A percentile compares a stretch with the other conserved stretches of the same genome.
Evolutionary conservation across 1,140 invertebrate species (phyloP).

Genomic region (Microplitis mediator): DNA sequence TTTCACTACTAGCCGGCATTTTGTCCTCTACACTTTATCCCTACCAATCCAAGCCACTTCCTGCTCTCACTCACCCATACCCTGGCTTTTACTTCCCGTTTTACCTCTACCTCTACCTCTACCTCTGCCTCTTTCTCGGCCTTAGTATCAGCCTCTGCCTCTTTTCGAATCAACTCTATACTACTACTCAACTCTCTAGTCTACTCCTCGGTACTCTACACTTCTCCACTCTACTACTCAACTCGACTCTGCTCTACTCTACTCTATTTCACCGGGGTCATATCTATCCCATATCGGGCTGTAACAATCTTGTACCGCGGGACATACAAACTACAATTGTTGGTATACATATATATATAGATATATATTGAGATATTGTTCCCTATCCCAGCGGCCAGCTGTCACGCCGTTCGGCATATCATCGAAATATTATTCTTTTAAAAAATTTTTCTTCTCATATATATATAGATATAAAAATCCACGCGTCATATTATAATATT

Average conservation of each 20-base stretch:
- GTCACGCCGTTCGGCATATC: constrained; percentile 57
- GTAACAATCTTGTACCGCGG: constrained; percentile 58
- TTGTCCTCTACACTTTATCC: neutral
- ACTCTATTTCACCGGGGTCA: neutral
- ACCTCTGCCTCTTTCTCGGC: no score
- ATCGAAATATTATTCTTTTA: constrained; percentile 53
- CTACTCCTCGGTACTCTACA: no score
- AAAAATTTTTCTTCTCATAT: constrained; percentile 48
- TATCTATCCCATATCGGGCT: constrained; percentile 35
- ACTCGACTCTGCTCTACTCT: no score
- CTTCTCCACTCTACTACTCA: no score
- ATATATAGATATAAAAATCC: no score
- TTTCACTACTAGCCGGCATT: constrained; percentile 51
- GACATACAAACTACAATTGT: constrained; percentile 29
- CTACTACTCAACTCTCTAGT: no score
- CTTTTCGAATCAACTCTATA: no score
- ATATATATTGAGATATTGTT: constrained; percentile 26
- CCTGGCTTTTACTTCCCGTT: neutral
- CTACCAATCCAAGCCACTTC: neutral
- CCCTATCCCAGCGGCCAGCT: constrained; percentile 44
- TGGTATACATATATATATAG: constrained; percentile 48
- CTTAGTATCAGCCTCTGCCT: no score
- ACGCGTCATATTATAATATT: neutral
- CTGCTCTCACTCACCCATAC: constrained; percentile 8
- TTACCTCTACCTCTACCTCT: neutral